Evolutionary conservation across 92 coral and sea anemone genomes (phyloP).

Genomic region (Epizoanthus scotinus): DNA sequence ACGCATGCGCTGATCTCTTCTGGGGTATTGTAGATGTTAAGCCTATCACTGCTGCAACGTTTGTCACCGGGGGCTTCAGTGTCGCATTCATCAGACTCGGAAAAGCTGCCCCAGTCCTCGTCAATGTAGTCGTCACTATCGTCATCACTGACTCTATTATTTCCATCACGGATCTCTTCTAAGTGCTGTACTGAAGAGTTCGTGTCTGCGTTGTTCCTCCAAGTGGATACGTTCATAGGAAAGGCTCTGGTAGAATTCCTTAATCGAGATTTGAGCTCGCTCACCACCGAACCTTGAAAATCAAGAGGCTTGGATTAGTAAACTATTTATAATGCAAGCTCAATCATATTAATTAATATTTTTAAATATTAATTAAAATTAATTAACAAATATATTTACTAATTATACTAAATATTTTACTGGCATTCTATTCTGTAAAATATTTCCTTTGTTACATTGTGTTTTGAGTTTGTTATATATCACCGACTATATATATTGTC

Average conservation of each 20-base stretch:
- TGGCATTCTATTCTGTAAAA: too few relatives aligned
- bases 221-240: not conserved
- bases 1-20: not conserved
- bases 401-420: not conserved
- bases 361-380: not conserved
- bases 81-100: constrained; percentile 34
- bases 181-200: not conserved
- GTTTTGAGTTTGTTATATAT: too few relatives aligned
- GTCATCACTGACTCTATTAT: not conserved
- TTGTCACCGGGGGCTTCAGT: not conserved
- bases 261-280: constrained; percentile 1
- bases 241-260: constrained; percentile 1
- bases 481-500: not conserved
- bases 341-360: too few relatives aligned
- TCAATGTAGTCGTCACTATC: constrained; percentile 22
- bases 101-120: constrained; percentile 41
- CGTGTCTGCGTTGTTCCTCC: not conserved
- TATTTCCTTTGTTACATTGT: too few relatives aligned
- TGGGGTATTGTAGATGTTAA: constrained; percentile 20
- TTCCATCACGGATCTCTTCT: not conserved
- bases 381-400: too few relatives aligned
- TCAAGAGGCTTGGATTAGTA: not conserved
- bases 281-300: not conserved
- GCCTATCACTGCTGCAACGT: not conserved
- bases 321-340: too few relatives aligned